Conservation (phyloP, 2,797 vertebrate species). For the Enteromius thamalakanensis region DNA sequence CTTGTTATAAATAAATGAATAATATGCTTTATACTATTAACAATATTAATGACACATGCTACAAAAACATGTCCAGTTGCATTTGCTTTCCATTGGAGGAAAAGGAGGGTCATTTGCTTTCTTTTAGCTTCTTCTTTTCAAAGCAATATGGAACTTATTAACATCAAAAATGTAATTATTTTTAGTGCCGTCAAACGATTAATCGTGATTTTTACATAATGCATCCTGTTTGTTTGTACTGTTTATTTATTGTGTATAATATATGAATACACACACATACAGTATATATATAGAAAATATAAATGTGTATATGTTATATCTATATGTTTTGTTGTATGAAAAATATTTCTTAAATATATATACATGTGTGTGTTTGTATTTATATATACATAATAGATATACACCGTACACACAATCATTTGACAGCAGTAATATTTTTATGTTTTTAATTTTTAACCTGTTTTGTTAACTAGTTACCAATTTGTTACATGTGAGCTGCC, state of each 20-base stretch:
- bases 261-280: no score
- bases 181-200: neutral
- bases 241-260: no score
- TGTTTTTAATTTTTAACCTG: neutral
- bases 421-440: neutral
- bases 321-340: no score
- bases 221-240: no score
- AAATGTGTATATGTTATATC: no score
- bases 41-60: neutral
- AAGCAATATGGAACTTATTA: neutral
- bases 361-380: no score
- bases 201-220: no score
- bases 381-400: no score
- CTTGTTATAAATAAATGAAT: neutral
- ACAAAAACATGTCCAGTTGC: neutral
- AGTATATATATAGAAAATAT: no score
- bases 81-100: neutral
- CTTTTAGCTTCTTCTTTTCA: neutral
- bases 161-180: no score
- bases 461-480: neutral
- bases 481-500: slow-evolving; percentile 1
- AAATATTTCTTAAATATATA: no score
- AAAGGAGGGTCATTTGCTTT: neutral
- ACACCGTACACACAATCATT: no score
- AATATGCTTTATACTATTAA: neutral